Base-by-base conservation (phyloP, 2,888 invertebrate genomes). In the Pollenia angustigena region DNA sequence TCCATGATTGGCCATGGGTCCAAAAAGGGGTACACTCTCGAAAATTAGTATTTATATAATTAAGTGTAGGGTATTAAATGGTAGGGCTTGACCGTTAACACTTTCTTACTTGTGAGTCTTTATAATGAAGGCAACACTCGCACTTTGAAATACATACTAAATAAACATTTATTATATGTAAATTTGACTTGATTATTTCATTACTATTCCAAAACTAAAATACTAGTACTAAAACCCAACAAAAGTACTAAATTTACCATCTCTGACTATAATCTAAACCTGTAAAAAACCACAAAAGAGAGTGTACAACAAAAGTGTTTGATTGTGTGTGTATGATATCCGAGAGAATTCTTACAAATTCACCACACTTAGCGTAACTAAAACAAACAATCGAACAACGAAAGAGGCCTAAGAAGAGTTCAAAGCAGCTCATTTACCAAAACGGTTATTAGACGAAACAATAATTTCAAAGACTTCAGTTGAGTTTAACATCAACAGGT, bases 401-500 rank as follows among this genome's bases (percentile, higher is more conserved):
- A 69, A 79, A 79, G 79, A 72, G 72, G 72, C 72, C 72, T 23
- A 50, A 58, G 50, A 40, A 64, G 71, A 71, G 78, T 74, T 71
- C 32, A 54, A 32, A 54, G 69, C 52, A 50, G 46, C 81, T 75
- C 64, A 85, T 56, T 87, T 84, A 87, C 72, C 84, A 87, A 84
- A 87, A 87, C 81, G 87, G 89, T 89, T 87, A 88, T 88, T 88
- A 89, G 62, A 87, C 69, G 88, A 82, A 83, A 85, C 71, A 81
- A 62, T 76, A 76, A 78, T 87, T 89, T 85, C 87, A 85, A 75
- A 82, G 88, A 89, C 87, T 87, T 89, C 89, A 90, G 90, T 90
- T 88, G 88, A 89, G 89, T 90, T 88, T 81, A 89, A 89, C 89
- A 88, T 89, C 90, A 90, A 90, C 90, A 90, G 90, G 90, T 90